phyloP scores from a whole-genome alignment of 2,797 vertebrate genomes.

The Myoxocephalus aenaeus region DNA sequence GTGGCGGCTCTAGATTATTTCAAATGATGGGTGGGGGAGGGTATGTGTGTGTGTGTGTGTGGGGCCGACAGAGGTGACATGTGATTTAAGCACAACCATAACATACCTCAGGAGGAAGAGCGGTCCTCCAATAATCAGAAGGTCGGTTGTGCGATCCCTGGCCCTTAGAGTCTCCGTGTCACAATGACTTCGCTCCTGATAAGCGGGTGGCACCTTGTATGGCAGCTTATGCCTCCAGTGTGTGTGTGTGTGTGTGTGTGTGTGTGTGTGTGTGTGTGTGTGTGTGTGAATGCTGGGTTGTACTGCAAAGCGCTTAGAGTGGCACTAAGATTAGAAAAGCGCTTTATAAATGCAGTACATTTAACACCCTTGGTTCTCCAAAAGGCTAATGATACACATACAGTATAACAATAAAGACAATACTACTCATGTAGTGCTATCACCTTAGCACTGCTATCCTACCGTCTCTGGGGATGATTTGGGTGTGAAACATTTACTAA shows the following conservation, averaged over 20 bases:
- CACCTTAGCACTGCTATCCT: not conserved
- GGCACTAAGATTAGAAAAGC: too few relatives aligned
- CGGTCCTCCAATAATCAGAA: too few relatives aligned
- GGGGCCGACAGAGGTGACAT: not conserved
- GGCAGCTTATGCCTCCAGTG: too few relatives aligned
- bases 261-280: too few relatives aligned
- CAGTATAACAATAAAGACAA: not conserved
- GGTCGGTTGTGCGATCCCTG: not conserved
- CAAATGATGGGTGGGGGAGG: not conserved
- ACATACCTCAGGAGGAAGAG: too few relatives aligned
- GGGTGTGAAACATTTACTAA: not conserved
- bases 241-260: too few relatives aligned
- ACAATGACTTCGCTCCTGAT: too few relatives aligned
- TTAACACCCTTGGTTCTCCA: not conserved
- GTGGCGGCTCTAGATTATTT: not conserved
- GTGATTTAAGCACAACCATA: not conserved
- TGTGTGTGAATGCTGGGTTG: not conserved
- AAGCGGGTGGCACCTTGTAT: too few relatives aligned
- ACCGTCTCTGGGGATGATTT: not conserved
- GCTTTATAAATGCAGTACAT: not conserved
- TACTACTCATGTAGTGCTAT: not conserved
- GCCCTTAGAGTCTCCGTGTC: too few relatives aligned
- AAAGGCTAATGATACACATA: not conserved
- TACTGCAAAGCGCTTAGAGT: too few relatives aligned
- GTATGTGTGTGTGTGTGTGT: too few relatives aligned